Base-by-base conservation (phyloP, 2,113 vertebrate genomes). In the Desmodus rotundus region DNA sequence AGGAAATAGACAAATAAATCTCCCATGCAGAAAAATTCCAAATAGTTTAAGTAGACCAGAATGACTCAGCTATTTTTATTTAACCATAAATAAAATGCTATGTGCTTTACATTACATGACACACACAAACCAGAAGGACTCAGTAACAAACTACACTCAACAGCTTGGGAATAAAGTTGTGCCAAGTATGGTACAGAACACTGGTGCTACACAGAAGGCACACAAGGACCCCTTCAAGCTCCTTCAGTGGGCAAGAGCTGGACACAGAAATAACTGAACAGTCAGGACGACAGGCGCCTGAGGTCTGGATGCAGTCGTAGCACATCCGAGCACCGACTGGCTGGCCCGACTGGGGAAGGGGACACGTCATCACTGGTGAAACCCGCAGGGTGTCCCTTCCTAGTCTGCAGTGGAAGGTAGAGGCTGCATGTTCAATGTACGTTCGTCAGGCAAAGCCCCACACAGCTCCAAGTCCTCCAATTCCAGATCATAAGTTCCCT, bases 61-160 rank as follows among this genome's bases (percentile, higher is more conserved):
- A 41, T 8, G 10, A 65, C 33, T 41, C 28, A n/a, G 76, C 7
- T n/a, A 33, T 70, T 72, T 65, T 92, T 54, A 94, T 63, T 47
- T 74, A 78, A 73, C 36, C 52, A 82, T 12, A 73, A 76, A 52
- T 50, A 31, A 82, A 85, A 95, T 17, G 19, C 11, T 80, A 33
- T 15, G 47, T 20, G 36, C 56, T 84, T 74, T 52, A 54, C 22
- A 12, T 68, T 41, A 43, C 1, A 8, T 54, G 72, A 81, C 41
- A 74, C 26, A 52, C 17, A 86, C 20, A 88, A 82, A n/a, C 8
- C 50, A n/a, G 3, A 50, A 9, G 11, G 68, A 72, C 67, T 54
- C 24, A 28, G 47, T 68, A 89, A 67, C 26, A 45, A 61, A 65
- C 3, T 43, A 43, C 7, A 70, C 52, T 36, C n/a, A 36, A 15